These are phyloP conservation scores for Caenorhabditis elegans DNA, from an alignment of 1,140 invertebrate species.

Conservation along the genomic window DNA sequence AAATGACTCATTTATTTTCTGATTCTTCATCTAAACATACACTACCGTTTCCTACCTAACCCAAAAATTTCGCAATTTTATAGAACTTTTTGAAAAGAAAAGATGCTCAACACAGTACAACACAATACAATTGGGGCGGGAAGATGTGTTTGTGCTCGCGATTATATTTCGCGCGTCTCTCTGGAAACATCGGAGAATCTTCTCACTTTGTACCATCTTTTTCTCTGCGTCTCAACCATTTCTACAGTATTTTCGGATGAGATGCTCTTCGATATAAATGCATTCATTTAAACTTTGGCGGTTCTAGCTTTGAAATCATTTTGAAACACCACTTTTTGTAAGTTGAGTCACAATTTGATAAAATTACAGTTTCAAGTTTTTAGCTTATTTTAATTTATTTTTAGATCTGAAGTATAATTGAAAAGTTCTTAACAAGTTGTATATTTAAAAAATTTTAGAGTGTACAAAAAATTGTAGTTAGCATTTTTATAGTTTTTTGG, in stretches of 20 bases:
- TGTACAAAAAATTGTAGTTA: too few relatives aligned
- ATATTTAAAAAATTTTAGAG: too few relatives aligned
- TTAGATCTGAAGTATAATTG: too few relatives aligned
- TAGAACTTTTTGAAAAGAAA: not conserved
- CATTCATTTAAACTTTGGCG: too few relatives aligned
- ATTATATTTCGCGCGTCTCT: slow-evolving; percentile 15
- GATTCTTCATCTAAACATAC: slow-evolving; percentile 3
- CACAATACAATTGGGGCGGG: not conserved
- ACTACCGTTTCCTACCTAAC: not conserved
- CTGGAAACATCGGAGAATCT: not conserved
- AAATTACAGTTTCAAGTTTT: too few relatives aligned
- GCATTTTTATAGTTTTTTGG: too few relatives aligned
- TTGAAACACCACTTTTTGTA: too few relatives aligned
- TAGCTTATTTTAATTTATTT: too few relatives aligned
- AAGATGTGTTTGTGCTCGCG: slow-evolving; percentile 12
- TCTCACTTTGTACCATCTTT: too few relatives aligned
- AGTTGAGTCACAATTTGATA: too few relatives aligned
- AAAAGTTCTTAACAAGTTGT: too few relatives aligned
- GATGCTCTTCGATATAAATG: not conserved
- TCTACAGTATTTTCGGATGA: not conserved
- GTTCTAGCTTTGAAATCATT: too few relatives aligned
- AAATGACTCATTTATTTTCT: not conserved
- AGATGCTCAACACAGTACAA: not conserved
- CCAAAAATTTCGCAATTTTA: slow-evolving; percentile 3
- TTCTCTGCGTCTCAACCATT: not conserved